A percentile compares a stretch with the other conserved stretches of the same genome.
These are phyloP conservation scores for Sebastes vulpes DNA, from an alignment of 2,797 vertebrate species.

Conservation along the genomic window DNA sequence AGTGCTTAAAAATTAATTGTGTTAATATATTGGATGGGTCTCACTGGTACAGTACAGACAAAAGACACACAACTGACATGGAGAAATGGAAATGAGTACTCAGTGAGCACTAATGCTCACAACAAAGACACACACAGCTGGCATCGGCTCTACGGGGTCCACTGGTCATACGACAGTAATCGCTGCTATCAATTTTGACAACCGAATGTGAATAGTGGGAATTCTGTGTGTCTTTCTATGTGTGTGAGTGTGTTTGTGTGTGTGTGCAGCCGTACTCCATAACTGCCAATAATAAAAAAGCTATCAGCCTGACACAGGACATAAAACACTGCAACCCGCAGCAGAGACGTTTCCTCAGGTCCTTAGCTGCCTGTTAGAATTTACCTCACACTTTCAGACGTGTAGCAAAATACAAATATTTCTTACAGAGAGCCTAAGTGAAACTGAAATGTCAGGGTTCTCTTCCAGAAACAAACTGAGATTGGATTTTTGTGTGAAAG, in stretches of 20 bases:
- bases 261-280: not conserved
- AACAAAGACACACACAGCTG: slow-evolving; percentile 13
- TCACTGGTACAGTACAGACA: not conserved
- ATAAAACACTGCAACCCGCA: not conserved
- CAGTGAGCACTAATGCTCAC: not conserved
- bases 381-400: not conserved
- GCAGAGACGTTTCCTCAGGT: not conserved
- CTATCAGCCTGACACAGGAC: not conserved
- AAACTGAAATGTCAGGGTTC: not conserved
- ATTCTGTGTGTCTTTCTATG: not conserved
- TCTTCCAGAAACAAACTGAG: not conserved
- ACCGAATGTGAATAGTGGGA: not conserved
- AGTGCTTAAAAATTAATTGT: slow-evolving; percentile 25
- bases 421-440: not conserved
- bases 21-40: slow-evolving; percentile 17
- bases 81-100: slow-evolving; percentile 2
- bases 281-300: not conserved
- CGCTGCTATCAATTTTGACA: slow-evolving; percentile 26
- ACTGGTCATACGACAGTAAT: slow-evolving; percentile 23
- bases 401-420: not conserved
- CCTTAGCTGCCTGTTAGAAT: not conserved
- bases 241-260: not conserved
- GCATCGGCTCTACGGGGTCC: slow-evolving; percentile 17
- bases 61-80: slow-evolving; percentile 8
- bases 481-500: not conserved